Percentiles rank a stretch among this genome's conserved stretches.
Evolutionary conservation across 2,113 vertebrate species (phyloP).

Genomic region (Daphoenositta chrysoptera): DNA sequence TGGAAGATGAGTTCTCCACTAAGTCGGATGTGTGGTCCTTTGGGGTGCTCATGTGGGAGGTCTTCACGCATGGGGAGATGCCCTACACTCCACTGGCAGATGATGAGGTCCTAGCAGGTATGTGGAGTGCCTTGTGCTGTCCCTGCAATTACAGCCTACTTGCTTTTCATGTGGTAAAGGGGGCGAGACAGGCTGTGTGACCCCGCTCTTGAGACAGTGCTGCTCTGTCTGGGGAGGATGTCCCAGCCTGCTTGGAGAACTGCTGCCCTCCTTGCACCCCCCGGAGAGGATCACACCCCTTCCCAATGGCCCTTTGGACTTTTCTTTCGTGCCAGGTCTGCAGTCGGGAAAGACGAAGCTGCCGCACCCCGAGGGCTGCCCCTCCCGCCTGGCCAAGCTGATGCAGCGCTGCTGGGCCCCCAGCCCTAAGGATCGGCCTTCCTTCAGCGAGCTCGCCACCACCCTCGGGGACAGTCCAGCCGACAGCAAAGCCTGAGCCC

Average conservation of each 20-base stretch:
- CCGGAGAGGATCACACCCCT: background rate
- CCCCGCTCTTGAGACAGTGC: no score
- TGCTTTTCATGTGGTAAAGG: background rate
- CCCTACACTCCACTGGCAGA: slow-evolving; percentile 83
- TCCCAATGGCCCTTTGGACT: background rate
- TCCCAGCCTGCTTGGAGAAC: background rate
- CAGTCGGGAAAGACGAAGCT: slow-evolving; percentile 85
- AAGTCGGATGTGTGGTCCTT: slow-evolving; percentile 97
- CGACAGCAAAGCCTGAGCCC: slow-evolving; percentile 89
- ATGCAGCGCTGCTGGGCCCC: slow-evolving; percentile 92
- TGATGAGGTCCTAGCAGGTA: slow-evolving; percentile 91
- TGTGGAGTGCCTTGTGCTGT: background rate
- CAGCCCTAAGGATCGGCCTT: slow-evolving; percentile 92
- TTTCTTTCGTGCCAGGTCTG: slow-evolving; percentile 72
- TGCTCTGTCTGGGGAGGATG: background rate
- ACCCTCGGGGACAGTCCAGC: slow-evolving; percentile 81
- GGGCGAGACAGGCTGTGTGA: background rate
- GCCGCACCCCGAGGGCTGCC: slow-evolving; percentile 83
- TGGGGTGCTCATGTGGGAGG: slow-evolving; percentile 97
- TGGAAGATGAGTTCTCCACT: slow-evolving; percentile 94
- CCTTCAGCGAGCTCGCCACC: slow-evolving; percentile 88
- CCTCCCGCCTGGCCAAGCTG: slow-evolving; percentile 87
- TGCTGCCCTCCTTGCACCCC: background rate
- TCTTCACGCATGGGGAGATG: slow-evolving; percentile 91
- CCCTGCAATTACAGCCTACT: background rate